Evolutionary conservation across 2,888 invertebrate genomes (phyloP).

Genomic region (Caenorhabditis auriculariae): DNA sequence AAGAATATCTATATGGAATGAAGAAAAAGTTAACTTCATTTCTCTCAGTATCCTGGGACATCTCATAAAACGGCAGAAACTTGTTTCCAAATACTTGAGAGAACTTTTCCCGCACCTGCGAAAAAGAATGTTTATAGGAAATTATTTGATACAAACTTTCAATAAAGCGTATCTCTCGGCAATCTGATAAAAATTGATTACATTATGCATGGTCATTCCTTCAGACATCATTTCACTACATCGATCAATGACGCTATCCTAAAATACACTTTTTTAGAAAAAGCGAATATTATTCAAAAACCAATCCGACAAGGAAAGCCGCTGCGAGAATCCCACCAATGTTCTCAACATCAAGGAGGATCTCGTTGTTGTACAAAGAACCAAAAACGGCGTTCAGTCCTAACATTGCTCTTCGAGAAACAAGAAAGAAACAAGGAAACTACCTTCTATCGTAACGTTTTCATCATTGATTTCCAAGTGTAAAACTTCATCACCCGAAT

Average conservation of each 20-base stretch:
- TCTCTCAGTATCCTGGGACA: constrained; percentile 21
- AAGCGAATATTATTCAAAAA: constrained; percentile 4
- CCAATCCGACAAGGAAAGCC: constrained; percentile 45
- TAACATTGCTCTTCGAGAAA: constrained; percentile 2
- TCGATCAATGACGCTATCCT: constrained; percentile 37
- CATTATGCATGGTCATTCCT: constrained; percentile 26
- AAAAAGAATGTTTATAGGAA: constrained; percentile 1
- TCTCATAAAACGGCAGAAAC: constrained; percentile 42
- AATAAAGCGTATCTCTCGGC: constrained; percentile 35
- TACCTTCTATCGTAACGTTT: constrained; percentile 43
- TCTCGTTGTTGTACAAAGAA: constrained; percentile 54
- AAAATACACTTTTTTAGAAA: constrained; percentile 1
- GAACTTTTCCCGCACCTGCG: constrained; percentile 4
- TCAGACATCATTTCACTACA: constrained; percentile 43
- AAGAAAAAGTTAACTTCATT: constrained; percentile 13
- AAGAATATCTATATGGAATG: neutral
- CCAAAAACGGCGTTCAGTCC: constrained; percentile 51
- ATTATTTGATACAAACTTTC: constrained; percentile 4
- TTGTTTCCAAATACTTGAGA: constrained; percentile 15
- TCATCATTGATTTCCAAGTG: too few species aligned
- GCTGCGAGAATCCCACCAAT: constrained; percentile 44
- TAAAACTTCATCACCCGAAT: constrained; percentile 29
- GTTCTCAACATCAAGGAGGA: constrained; percentile 44
- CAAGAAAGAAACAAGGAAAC: neutral
- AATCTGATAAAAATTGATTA: constrained; percentile 30